Evolutionary conservation across 2,888 invertebrate genomes (phyloP), one percentile per base, ranked within the genome.

Genomic region (Yponomeuta sedellus): DNA sequence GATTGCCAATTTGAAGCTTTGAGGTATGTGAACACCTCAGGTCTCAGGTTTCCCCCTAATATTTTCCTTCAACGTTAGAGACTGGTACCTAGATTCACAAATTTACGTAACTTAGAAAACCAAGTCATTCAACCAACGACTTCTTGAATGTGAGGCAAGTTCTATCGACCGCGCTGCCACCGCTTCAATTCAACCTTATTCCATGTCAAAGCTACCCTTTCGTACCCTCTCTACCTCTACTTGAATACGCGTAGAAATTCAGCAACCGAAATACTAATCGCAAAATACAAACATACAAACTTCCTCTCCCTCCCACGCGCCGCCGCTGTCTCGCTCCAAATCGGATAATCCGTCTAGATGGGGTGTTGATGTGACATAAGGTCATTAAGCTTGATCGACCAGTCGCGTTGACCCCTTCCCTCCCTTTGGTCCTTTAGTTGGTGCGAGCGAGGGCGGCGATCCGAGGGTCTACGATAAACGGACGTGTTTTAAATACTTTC

Each of bases 321-420:
- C 76, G 74, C 68, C 44, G 66, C 70, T 66, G 69, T 82, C 83
- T 71, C 81, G 67, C 71, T 85, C 74, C 67, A 80, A 85, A 82
- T 83, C 77, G 75, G 70, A 82, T 78, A 74, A 76, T 75, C 74
- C 69, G 52, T 69, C 70, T 69, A 70, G 66, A 61, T 61, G 20
- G 63, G 63, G 63, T 63, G 63, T 63, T 63, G 40, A 44, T 63
- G 65, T 70, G 70, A 70, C 70, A 70, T 67, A 59, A 61, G 75
- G 75, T 78, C 77, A 80, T 82, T 80, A 80, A 63, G 28, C 44
- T 12, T 69, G 28, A 67, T 25, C 64, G 66, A 19, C 69, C 68
- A 68, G 22, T 68, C 12, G 70, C 68, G 59, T n/a, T 62, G 71
- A 61, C 25, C 71, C 67, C 64, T 65, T 59, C 40, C 16, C 44